Evolutionary conservation across 2,113 vertebrate genomes (phyloP), one percentile per base, ranked within the genome.

Genomic region (Scatophagus argus): DNA sequence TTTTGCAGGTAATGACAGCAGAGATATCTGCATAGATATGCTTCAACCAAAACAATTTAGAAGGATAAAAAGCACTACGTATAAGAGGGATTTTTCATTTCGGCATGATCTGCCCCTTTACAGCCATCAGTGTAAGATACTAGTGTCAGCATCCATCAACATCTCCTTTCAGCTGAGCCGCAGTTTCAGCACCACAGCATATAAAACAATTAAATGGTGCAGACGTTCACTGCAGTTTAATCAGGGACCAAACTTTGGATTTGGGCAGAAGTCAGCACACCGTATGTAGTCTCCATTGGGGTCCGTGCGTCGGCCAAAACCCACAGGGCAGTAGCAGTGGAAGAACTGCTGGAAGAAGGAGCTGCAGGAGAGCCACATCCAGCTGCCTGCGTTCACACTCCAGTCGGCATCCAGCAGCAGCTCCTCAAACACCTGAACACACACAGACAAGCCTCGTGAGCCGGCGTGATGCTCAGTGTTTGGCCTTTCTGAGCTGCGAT

Each of bases 281-380:
- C 98, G 96, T 92, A 99, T 99, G 87, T 99, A 99, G 91, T 99
- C 98, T 64, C 98, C 98, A 25, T 99, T 99, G 87, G 98, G 97
- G 86, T 99, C 98, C 5, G 98, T 98, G 93, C 98, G 96, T 81
- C 96, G 96, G 71, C 98, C 98, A 83, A 99, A 99, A 27, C 98
- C 96, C 85, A 99, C 97, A 1, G 98, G 98, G 82, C 98, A 99
- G 89, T 99, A 99, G 94, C 98, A 99, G 92, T 99, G 98, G 92
- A 99, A 99, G 92, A 99, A 99, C 89, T 99, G 98, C 81, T 99
- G 98, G 85, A 99, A 99, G 91, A 99, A 99, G 44, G 98, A 98
- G 86, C 97, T 99, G 88, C 98, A 99, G 83, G 98, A 99, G 0
- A 99, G 95, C 98, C 98, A 99, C 97, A 99, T 99, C 98, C 98